Base-by-base conservation (phyloP, 2,888 invertebrate species). In the Ferrisia virgata region DNA sequence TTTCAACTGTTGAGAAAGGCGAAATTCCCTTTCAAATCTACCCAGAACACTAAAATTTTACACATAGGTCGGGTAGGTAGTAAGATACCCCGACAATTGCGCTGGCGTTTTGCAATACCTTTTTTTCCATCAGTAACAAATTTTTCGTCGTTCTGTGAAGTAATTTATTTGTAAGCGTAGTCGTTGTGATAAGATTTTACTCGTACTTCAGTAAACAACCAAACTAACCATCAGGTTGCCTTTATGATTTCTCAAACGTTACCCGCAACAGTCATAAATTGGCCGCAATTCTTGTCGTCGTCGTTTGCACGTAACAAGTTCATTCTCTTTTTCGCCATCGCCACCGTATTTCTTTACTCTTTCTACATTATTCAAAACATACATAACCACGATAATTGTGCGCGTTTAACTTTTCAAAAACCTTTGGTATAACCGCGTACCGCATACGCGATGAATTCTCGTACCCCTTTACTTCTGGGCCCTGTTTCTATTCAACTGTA, bases 181-280 rank as follows among this genome's bases (percentile, higher is more conserved):
- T n/a, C n/a, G n/a, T n/a, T n/a, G n/a, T n/a, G n/a, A n/a, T n/a
- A n/a, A 53, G 53, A n/a, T 53, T 53, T 53, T 18, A n/a, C 22
- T 11, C 53, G 43, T n/a, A 6, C 18, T 53, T 18, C 53, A n/a
- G 18, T 18, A n/a, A 53, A 53, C n/a, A n/a, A n/a, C n/a, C n/a
- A n/a, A n/a, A n/a, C n/a, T n/a, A n/a, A n/a, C n/a, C n/a, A n/a
- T 18, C 18, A 53, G 53, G 3, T 18, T 4, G 15, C 64, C 13
- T 28, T 64, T 64, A 28, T 64, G 64, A 11, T 64, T 64, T 64
- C n/a, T n/a, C 13, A 64, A 64, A 64, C 15, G 64, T 9, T 64
- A 64, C 64, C 64, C 64, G 64, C 64, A 64, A 64, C 64, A 64
- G 64, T 64, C 64, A 64, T 64, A 64, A 64, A 64, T 64, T 64